Conservation (phyloP, 2,888 invertebrate genomes). For the Deilephila porcellus region DNA sequence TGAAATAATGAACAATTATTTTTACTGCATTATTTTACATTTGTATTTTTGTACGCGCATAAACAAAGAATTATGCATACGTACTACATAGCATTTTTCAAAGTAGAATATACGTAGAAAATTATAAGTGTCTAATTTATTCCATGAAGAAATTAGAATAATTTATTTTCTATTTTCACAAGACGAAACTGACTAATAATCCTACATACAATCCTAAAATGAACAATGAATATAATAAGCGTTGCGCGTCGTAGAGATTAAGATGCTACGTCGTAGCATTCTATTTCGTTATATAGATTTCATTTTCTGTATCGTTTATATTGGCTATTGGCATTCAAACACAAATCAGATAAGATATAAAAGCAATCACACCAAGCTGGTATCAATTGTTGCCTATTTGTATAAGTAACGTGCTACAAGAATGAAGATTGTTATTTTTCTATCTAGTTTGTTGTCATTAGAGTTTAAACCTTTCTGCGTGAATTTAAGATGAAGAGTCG, state of each 20-base stretch:
- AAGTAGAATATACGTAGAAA: too few relatives aligned
- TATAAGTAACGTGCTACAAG: slow-evolving; percentile 30
- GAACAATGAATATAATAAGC: too few relatives aligned
- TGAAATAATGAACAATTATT: background rate
- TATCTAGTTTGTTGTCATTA: slow-evolving; percentile 33
- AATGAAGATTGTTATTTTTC: slow-evolving; percentile 34
- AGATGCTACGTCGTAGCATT: slow-evolving; percentile 4
- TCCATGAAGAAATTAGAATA: too few relatives aligned
- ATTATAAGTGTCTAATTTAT: too few relatives aligned
- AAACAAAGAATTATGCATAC: too few relatives aligned
- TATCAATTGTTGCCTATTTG: slow-evolving; percentile 20
- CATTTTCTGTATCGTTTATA: background rate
- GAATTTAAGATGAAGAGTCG: slow-evolving; percentile 41
- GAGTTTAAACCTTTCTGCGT: slow-evolving; percentile 29
- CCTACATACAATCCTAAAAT: too few relatives aligned
- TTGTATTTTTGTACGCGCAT: too few relatives aligned
- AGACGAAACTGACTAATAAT: too few relatives aligned
- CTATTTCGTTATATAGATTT: background rate
- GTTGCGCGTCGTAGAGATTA: background rate
- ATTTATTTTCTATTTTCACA: too few relatives aligned
- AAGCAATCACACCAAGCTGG: slow-evolving; percentile 29
- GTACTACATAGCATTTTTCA: too few relatives aligned
- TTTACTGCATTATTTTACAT: background rate
- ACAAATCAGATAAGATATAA: slow-evolving; percentile 15
- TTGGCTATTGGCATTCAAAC: background rate